A percentile compares a stretch with the other conserved stretches of the same genome.
phyloP scores from a whole-genome alignment of 2,113 vertebrate species.

The Sapayoa aenigma region DNA sequence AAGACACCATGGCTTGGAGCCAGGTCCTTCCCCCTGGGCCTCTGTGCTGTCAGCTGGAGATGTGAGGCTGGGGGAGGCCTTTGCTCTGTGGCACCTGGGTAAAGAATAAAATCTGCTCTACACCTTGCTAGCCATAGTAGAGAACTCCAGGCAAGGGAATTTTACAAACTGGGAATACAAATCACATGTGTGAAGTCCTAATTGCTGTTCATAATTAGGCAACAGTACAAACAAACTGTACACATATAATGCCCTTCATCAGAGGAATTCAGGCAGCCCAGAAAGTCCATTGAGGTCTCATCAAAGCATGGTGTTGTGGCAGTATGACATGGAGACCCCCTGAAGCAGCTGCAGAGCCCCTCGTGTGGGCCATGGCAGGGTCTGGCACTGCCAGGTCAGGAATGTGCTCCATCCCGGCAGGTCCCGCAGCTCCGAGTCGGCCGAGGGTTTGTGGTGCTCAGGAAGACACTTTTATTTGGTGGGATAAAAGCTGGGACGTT shows the following conservation, averaged over 20 bases:
- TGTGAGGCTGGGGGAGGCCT: background rate
- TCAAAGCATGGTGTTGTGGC: background rate
- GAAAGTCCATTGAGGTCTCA: background rate
- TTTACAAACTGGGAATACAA: background rate
- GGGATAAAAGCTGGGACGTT: background rate
- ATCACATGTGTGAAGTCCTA: conserved; percentile 7
- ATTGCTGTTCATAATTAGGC: background rate
- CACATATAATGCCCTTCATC: background rate
- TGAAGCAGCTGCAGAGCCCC: background rate
- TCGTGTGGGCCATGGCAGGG: background rate
- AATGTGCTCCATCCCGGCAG: background rate
- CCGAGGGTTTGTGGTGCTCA: background rate
- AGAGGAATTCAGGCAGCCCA: background rate
- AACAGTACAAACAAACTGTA: background rate
- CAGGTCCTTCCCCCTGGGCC: background rate
- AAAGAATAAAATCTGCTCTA: background rate
- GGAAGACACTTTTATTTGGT: background rate
- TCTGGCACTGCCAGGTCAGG: background rate
- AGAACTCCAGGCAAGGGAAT: background rate
- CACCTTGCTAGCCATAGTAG: background rate
- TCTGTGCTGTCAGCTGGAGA: background rate
- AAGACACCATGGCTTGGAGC: background rate
- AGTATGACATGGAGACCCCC: background rate
- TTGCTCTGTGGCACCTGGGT: background rate
- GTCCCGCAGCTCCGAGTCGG: background rate